Conservation (phyloP, 2,113 vertebrate species). For the Hipposideros armiger region DNA sequence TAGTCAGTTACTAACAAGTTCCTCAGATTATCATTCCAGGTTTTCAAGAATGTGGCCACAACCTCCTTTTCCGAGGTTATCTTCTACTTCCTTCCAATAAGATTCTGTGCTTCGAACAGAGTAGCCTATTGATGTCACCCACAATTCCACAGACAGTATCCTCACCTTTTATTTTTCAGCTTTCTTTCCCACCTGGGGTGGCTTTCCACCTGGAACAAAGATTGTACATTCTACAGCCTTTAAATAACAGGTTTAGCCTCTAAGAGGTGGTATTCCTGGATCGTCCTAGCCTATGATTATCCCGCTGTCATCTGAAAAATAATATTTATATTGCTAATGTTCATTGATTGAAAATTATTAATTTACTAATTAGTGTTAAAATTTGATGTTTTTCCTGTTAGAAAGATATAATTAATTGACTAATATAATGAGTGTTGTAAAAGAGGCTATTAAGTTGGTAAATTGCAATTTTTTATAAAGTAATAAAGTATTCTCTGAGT, state of each 20-base stretch:
- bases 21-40: not conserved
- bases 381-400: not conserved
- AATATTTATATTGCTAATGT: not conserved
- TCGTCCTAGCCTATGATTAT: not conserved
- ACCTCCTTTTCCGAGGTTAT: not conserved
- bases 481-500: not conserved
- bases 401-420: not conserved
- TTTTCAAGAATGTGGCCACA: not conserved
- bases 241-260: not conserved
- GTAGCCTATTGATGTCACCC: not conserved
- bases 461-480: not conserved
- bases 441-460: not conserved
- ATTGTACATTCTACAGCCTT: not conserved
- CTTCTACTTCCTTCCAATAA: not conserved
- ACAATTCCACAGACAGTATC: not conserved
- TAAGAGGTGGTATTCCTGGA: not conserved
- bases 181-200: not conserved
- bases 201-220: not conserved
- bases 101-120: not conserved
- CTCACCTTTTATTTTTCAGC: not conserved
- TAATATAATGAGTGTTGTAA: not conserved
- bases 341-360: not conserved
- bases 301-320: not conserved
- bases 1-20: not conserved
- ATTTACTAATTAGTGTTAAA: not conserved